phyloP scores from a whole-genome alignment of 2,797 vertebrate genomes.

The Tangara arthus region DNA sequence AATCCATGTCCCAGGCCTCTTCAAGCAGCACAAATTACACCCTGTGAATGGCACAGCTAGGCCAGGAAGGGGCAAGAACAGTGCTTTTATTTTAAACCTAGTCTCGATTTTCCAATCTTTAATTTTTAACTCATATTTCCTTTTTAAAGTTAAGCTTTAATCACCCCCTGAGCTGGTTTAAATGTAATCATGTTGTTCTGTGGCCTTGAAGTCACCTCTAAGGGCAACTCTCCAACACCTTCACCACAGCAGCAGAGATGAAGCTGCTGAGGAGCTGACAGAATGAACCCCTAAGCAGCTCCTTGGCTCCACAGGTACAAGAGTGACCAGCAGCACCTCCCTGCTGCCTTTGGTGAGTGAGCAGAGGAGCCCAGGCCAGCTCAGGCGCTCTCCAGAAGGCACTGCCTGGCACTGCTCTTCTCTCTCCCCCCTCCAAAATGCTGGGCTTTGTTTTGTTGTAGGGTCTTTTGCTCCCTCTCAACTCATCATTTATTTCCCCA shows the following conservation, averaged over 20 bases:
- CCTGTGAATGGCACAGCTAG: neutral
- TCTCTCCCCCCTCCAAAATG: neutral
- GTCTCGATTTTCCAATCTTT: neutral
- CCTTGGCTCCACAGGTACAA: fast-evolving
- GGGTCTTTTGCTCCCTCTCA: fast-evolving
- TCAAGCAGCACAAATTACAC: fast-evolving
- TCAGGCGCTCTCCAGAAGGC: neutral
- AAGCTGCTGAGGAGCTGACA: neutral
- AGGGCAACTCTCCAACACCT: neutral
- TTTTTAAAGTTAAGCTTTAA: neutral
- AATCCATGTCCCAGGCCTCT: fast-evolving
- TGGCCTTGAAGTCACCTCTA: neutral
- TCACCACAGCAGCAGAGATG: neutral
- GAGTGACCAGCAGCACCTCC: neutral
- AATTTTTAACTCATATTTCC: neutral
- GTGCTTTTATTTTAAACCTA: neutral
- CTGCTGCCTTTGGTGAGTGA: neutral
- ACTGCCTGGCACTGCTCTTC: neutral
- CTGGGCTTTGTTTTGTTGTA: neutral
- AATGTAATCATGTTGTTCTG: neutral
- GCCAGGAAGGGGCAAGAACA: neutral
- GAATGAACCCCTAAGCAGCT: neutral
- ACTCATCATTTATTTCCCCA: neutral
- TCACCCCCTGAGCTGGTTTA: neutral
- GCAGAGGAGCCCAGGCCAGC: neutral